These are phyloP conservation scores for Plagodis pulveraria DNA, from an alignment of 2,888 invertebrate species.

Conservation along the genomic window DNA sequence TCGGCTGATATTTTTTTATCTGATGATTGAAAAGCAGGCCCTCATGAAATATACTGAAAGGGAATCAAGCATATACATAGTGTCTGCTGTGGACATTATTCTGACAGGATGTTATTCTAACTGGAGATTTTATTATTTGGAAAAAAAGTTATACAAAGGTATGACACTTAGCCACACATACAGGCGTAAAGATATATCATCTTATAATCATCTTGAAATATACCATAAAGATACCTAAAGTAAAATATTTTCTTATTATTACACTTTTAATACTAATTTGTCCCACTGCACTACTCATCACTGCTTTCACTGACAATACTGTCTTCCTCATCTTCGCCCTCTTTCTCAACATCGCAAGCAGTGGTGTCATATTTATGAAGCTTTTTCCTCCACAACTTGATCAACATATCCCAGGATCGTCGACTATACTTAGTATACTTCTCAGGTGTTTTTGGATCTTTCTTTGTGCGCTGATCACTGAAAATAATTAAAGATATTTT, in stretches of 20 bases:
- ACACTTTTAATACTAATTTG: conserved; percentile 6
- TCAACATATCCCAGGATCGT: conserved; percentile 95
- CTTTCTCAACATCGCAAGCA: conserved; percentile 26
- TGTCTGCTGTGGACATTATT: too few relatives aligned
- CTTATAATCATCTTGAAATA: too few relatives aligned
- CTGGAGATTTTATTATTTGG: too few relatives aligned
- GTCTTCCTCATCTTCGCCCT: conserved; percentile 17
- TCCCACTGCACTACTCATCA: conserved; percentile 8
- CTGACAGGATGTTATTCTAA: too few relatives aligned
- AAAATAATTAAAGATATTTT: conserved; percentile 40
- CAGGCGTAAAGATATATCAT: too few relatives aligned
- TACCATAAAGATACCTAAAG: too few relatives aligned
- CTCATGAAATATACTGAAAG: too few relatives aligned
- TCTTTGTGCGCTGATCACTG: conserved; percentile 86
- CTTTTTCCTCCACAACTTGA: conserved; percentile 94
- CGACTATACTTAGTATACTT: conserved; percentile 95
- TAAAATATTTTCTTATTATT: neutral
- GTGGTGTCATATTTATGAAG: conserved; percentile 91
- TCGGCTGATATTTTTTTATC: too few relatives aligned
- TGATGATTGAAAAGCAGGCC: too few relatives aligned
- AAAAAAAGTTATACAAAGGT: too few relatives aligned
- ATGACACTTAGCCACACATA: too few relatives aligned
- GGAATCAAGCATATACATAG: too few relatives aligned
- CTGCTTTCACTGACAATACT: conserved; percentile 19
- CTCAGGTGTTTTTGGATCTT: conserved; percentile 96